These are phyloP conservation scores for Arion vulgaris DNA, from an alignment of 1,140 invertebrate genomes.

Conservation along the genomic window DNA sequence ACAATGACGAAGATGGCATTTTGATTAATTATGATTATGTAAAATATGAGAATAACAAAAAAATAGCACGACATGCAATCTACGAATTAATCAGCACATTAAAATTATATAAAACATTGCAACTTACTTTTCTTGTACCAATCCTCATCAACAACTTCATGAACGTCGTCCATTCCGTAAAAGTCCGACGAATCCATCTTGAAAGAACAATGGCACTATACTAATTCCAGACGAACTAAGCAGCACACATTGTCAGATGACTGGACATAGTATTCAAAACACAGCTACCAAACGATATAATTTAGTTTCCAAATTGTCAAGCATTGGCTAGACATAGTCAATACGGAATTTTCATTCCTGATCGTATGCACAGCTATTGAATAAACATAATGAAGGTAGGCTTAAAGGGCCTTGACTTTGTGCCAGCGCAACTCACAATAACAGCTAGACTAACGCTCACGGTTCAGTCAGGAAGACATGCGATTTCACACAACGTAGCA, in stretches of 20 bases:
- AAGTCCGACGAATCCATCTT: neutral
- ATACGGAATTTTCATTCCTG: neutral
- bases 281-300: neutral
- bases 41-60: too few relatives aligned
- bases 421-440: neutral
- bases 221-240: neutral
- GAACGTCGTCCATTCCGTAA: slow-evolving; percentile 22
- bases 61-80: too few relatives aligned
- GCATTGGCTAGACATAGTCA: neutral
- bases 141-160: slow-evolving; percentile 40
- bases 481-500: neutral
- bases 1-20: too few relatives aligned
- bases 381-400: neutral
- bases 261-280: neutral
- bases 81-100: too few relatives aligned
- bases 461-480: neutral
- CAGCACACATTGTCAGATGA: neutral
- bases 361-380: neutral
- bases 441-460: neutral
- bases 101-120: neutral
- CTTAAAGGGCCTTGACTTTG: neutral
- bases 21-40: too few relatives aligned
- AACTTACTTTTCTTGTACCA: slow-evolving; percentile 48
- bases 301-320: neutral
- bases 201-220: neutral